Conservation (phyloP, 2,888 invertebrate genomes). For the Heteromurus nitidus region DNA sequence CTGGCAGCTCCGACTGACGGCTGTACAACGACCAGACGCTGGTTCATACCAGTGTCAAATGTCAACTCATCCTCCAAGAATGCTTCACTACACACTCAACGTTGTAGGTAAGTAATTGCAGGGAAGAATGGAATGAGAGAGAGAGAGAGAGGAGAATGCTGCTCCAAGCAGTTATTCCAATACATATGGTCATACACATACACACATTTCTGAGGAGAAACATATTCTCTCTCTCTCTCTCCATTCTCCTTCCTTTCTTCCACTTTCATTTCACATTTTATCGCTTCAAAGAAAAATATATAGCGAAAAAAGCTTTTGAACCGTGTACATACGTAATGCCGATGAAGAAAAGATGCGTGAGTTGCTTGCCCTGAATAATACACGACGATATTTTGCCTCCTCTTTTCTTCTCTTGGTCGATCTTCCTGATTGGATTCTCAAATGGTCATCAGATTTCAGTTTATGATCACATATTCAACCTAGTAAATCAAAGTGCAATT, state of each 20-base stretch:
- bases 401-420: background rate
- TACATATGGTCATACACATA: too few species aligned
- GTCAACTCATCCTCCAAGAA: slow-evolving; percentile 74
- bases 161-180: too few species aligned
- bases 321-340: background rate
- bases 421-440: slow-evolving; percentile 21
- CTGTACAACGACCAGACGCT: slow-evolving; percentile 74
- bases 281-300: slow-evolving; percentile 8
- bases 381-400: background rate
- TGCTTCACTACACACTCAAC: slow-evolving; percentile 73
- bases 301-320: too few species aligned
- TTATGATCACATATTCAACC: slow-evolving; percentile 53
- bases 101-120: slow-evolving; percentile 72
- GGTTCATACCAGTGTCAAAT: slow-evolving; percentile 75
- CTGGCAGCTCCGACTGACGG: slow-evolving; percentile 75
- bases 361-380: background rate
- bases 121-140: background rate
- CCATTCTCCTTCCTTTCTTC: background rate
- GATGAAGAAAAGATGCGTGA: background rate
- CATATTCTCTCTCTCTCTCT: background rate
- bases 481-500: slow-evolving; percentile 60
- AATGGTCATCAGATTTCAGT: slow-evolving; percentile 54
- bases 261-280: slow-evolving; percentile 1
- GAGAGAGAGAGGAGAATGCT: background rate
- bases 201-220: background rate